phyloP scores from a whole-genome alignment of 2,113 vertebrate genomes.

The Calidris pugnax region DNA sequence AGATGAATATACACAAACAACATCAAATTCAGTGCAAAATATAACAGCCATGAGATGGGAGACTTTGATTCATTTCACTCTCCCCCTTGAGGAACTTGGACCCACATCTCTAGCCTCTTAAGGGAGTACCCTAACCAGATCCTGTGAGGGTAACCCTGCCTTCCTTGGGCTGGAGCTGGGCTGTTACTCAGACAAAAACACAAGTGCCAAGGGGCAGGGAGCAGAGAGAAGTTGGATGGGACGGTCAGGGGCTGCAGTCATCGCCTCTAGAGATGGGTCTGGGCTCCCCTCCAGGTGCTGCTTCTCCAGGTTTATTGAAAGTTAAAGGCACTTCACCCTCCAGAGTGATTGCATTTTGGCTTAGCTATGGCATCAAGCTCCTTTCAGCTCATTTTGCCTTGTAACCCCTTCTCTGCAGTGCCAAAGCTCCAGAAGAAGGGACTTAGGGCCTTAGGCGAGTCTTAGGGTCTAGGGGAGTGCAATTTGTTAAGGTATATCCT shows the following conservation, averaged over 20 bases:
- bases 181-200: not conserved
- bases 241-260: not conserved
- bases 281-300: not conserved
- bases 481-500: not conserved
- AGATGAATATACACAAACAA: not conserved
- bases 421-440: not conserved
- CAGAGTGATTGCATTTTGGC: not conserved
- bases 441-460: not conserved
- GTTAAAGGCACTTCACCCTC: not conserved
- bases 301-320: not conserved
- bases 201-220: not conserved
- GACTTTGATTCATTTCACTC: not conserved
- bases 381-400: not conserved
- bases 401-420: not conserved
- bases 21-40: not conserved
- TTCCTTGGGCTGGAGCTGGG: not conserved
- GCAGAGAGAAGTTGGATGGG: not conserved
- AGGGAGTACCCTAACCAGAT: not conserved
- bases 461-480: not conserved
- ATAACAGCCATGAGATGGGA: not conserved
- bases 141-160: not conserved
- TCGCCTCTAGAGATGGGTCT: not conserved
- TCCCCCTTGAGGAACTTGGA: not conserved
- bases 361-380: not conserved
- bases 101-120: not conserved